phyloP scores from a whole-genome alignment of 2,888 invertebrate genomes.

The Meteorus cinctellus region DNA sequence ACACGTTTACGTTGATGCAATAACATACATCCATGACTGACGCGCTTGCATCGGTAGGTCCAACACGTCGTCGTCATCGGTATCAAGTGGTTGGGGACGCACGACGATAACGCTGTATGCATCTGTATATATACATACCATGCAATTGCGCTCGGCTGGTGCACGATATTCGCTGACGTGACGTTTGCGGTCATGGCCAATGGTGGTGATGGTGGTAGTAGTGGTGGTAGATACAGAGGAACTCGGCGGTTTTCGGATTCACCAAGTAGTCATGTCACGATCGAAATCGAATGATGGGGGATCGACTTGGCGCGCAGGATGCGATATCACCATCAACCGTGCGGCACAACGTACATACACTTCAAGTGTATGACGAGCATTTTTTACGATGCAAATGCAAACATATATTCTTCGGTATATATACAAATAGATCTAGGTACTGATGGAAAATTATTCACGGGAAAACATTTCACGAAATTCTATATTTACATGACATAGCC shows the following conservation, averaged over 20 bases:
- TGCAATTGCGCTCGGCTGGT: slow-evolving; percentile 38
- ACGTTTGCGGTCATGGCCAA: slow-evolving; percentile 49
- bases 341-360: background rate
- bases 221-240: background rate
- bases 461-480: background rate
- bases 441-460: background rate
- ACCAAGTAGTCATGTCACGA: slow-evolving; percentile 53
- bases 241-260: background rate
- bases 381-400: slow-evolving; percentile 14
- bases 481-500: background rate
- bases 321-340: slow-evolving; percentile 11
- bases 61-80: slow-evolving; percentile 43
- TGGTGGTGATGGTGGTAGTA: background rate
- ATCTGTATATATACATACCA: slow-evolving; percentile 16
- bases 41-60: slow-evolving; percentile 30
- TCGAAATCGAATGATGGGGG: slow-evolving; percentile 52
- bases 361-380: slow-evolving; percentile 21
- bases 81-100: slow-evolving; percentile 39
- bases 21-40: slow-evolving; percentile 38
- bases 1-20: slow-evolving; percentile 13
- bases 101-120: slow-evolving; percentile 32
- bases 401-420: background rate
- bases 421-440: background rate
- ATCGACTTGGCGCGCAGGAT: slow-evolving; percentile 31
- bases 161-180: slow-evolving; percentile 54